Base-by-base conservation (phyloP, 2,888 invertebrate species). In the Acrobasis suavella region DNA sequence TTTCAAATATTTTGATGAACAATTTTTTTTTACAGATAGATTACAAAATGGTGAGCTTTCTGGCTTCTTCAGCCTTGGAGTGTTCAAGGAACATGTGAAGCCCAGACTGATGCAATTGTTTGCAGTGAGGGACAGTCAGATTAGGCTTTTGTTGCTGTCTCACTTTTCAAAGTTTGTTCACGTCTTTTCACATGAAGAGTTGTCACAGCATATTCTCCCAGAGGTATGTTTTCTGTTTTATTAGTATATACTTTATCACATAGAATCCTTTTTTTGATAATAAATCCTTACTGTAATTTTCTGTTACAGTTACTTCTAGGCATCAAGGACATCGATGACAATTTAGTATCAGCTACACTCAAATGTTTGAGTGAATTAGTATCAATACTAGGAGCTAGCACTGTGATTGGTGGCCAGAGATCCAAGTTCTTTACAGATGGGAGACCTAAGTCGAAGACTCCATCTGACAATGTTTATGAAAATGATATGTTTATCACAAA, bases 341-440 rank as follows among this genome's bases (percentile, higher is more conserved):
- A 93, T 62, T 88, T 98, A 66, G 98, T 98, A 0, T 94, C 96
- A 37, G 95, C 95, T 64, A 98, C 98, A 12, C 89, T 98, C 58
- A 94, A 95, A 63, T 96, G 96, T 61, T 86, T 98, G 64, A 97
- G 98, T 64, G 96, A 96, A 76, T 87, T 98, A 64, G 96, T 98
- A 32, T 96, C 97, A 1, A 94, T 98, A 67, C 90, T 97, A 60
- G 98, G 98, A 14, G 96, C 97, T 14, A 93, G 95, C n/a, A 93
- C 95, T 17, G 97, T 98, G 0, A 95, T 98, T 54, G 97, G 97
- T 3, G 97, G 97, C 0, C 95, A 95, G 76, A 93, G 98, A 68
- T 94, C 94, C 1, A 96, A 95, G 81, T 90, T 97, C 62, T 98
- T 98, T 80, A 96, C 96, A 22, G 97, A 98, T 81, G 98, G 97